These are phyloP conservation scores for Calameuta idolon DNA, from an alignment of 2,888 invertebrate genomes.

Conservation along the genomic window DNA sequence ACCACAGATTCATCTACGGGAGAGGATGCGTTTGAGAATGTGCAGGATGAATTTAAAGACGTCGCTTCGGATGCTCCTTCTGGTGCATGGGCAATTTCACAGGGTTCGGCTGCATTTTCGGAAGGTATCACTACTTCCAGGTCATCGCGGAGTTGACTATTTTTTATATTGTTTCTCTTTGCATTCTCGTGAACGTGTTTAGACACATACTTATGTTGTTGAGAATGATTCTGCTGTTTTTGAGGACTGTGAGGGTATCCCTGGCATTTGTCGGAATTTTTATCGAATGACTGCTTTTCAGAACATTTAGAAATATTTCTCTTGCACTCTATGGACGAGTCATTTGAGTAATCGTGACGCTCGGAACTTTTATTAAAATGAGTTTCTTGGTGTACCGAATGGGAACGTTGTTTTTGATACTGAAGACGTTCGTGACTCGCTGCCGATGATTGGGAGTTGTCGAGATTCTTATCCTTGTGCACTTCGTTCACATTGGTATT, in stretches of 20 bases:
- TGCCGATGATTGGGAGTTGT: slow-evolving; percentile 31
- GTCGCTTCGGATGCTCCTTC: slow-evolving; percentile 58
- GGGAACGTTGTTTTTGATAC: slow-evolving; percentile 30
- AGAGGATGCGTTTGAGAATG: slow-evolving; percentile 53
- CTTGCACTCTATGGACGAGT: slow-evolving; percentile 13
- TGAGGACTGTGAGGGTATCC: slow-evolving; percentile 45
- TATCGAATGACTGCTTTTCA: slow-evolving; percentile 37
- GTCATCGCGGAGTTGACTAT: slow-evolving; percentile 39
- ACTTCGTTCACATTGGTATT: slow-evolving; percentile 41
- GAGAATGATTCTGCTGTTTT: slow-evolving; percentile 36
- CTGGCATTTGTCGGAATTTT: slow-evolving; percentile 39
- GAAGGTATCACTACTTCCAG: slow-evolving; percentile 56
- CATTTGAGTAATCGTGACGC: slow-evolving; percentile 36
- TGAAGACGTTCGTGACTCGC: slow-evolving; percentile 26
- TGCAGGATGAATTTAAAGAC: slow-evolving; percentile 49
- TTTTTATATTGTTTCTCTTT: slow-evolving; percentile 41
- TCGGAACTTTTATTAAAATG: slow-evolving; percentile 34
- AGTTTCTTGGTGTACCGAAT: slow-evolving; percentile 33
- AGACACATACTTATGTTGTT: slow-evolving; percentile 43
- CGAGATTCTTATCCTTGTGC: slow-evolving; percentile 37
- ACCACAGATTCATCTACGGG: slow-evolving; percentile 56
- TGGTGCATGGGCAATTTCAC: slow-evolving; percentile 59
- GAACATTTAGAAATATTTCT: slow-evolving; percentile 32
- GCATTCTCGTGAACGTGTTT: slow-evolving; percentile 41
- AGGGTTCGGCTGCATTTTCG: slow-evolving; percentile 60